Base-by-base conservation (phyloP, 2,113 vertebrate species). In the Oenanthe oenanthe region DNA sequence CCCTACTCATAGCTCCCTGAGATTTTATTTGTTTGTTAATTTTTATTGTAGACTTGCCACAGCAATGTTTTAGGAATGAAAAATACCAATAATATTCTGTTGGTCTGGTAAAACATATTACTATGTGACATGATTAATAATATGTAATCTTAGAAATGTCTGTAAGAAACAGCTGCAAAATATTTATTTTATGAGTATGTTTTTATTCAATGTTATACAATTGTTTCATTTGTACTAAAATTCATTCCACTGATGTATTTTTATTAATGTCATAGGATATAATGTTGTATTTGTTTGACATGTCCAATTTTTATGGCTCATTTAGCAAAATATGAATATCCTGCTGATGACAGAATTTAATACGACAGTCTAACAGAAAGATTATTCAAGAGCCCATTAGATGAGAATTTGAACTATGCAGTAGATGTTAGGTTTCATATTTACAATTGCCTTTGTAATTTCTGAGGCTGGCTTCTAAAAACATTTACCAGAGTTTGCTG, bases 251-350 rank as follows among this genome's bases (percentile, higher is more conserved):
- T 81, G 60, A 62, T 80, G 24, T 56, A 34, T 90, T 94, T 92
- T 95, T 91, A 85, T 92, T 89, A 29, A 48, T 88, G 20, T 71
- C 51, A 18, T 74, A 57, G 31, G 28, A 48, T 90, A 80, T 53
- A 90, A 70, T 74, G 38, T 47, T 77, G 16, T 88, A 21, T 67
- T 79, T 87, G 53, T 89, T 92, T 74, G 71, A 70, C 51, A 29
- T 83, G 75, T 80, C 56, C 31, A 32, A 48, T 92, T 95, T 88
- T 88, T 85, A 45, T 79, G 74, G 75, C 25, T 90, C 34, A 60
- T 90, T 93, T 90, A 93, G 48, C 40, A 94, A 94, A 86, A 86
- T 92, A 72, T 34, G 40, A 88, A 19, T 94, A 83, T 92, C 75
- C 40, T 86, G 19, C 60, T 79, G 77, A 78, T 85, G 67, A 71